phyloP scores from a whole-genome alignment of 2,888 invertebrate genomes.

The Deladenus siricidicola region DNA sequence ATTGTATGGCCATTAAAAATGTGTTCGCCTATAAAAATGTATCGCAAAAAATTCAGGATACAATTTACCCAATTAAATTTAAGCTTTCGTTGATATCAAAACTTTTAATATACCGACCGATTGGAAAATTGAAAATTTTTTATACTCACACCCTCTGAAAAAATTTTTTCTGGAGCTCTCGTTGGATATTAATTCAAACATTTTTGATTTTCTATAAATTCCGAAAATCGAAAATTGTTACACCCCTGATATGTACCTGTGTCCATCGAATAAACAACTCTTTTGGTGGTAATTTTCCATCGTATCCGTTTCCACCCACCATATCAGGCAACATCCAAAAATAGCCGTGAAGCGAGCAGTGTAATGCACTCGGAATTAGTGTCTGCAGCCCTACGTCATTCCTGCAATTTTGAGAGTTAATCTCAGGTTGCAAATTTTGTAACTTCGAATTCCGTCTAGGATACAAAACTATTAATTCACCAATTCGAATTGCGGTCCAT shows the following conservation, averaged over 20 bases:
- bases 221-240: too few relatives aligned
- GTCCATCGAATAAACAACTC: conserved; percentile 70
- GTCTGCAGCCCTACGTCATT: conserved; percentile 18
- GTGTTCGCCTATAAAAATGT: conserved; percentile 62
- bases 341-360: conserved; percentile 63
- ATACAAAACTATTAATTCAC: too few relatives aligned
- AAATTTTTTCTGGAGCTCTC: background rate
- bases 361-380: conserved; percentile 19
- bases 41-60: background rate
- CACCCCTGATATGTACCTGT: conserved; percentile 58
- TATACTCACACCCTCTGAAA: background rate
- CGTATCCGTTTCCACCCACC: conserved; percentile 71
- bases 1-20: conserved; percentile 82
- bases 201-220: background rate
- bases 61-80: conserved; percentile 3
- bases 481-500: conserved; percentile 79
- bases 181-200: background rate
- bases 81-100: background rate
- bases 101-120: too few relatives aligned
- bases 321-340: conserved; percentile 83
- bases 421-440: too few relatives aligned
- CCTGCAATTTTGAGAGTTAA: conserved; percentile 4
- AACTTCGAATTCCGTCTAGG: too few relatives aligned
- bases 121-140: background rate
- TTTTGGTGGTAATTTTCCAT: background rate